These are phyloP conservation scores for Schmidtea mediterranea DNA, from an alignment of 1,140 invertebrate species.

Conservation along the genomic window DNA sequence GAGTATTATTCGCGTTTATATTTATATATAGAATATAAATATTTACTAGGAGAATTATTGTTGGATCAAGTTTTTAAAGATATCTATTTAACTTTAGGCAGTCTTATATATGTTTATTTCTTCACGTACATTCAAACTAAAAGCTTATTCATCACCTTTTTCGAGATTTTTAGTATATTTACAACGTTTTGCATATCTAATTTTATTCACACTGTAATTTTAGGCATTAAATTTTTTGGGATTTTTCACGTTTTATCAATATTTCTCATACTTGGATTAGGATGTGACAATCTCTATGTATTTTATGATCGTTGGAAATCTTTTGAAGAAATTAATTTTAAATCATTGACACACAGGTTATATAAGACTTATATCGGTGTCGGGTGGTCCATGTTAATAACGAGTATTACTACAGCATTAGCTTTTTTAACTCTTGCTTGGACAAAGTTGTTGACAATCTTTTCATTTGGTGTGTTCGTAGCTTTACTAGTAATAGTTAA, in stretches of 20 bases:
- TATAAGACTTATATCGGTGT: too few relatives aligned
- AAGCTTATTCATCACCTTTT: constrained; percentile 11
- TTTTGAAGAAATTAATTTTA: too few relatives aligned
- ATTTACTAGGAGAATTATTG: too few relatives aligned
- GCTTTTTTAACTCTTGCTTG: constrained; percentile 15
- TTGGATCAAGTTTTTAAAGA: constrained; percentile 11
- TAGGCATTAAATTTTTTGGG: constrained; percentile 16
- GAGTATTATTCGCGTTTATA: too few relatives aligned
- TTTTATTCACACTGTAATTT: constrained; percentile 7
- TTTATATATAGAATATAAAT: too few relatives aligned
- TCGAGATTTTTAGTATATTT: background rate
- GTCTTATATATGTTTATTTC: constrained; percentile 13
- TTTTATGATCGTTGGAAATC: constrained; percentile 16
- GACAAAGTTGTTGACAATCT: constrained; percentile 14
- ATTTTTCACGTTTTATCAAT: constrained; percentile 16
- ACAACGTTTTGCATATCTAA: too few relatives aligned
- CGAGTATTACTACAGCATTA: constrained; percentile 6
- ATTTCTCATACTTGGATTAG: constrained; percentile 19
- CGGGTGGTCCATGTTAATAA: too few relatives aligned
- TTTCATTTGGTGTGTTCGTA: constrained; percentile 17
- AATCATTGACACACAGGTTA: too few relatives aligned
- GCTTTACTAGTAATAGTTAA: constrained; percentile 15
- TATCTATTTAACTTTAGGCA: constrained; percentile 11
- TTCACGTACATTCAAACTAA: constrained; percentile 13
- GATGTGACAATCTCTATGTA: constrained; percentile 18